phyloP scores from a whole-genome alignment of 2,888 invertebrate species.

The Melikaiella ostensackeni region DNA sequence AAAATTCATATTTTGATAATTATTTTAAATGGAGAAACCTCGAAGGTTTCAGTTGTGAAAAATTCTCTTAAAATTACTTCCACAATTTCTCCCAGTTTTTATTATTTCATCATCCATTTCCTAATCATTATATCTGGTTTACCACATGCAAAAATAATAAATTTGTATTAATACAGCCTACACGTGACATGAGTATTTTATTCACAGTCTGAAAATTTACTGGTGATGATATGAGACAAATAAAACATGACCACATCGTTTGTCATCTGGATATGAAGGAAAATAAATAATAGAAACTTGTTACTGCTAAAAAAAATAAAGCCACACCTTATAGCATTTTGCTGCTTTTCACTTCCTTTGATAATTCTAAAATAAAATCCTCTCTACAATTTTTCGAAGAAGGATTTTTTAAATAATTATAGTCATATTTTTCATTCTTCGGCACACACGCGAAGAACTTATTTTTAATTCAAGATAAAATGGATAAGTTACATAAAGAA shows the following conservation, averaged over 20 bases:
- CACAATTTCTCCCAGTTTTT: background rate
- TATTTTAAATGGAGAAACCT: too few relatives aligned
- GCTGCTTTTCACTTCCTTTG: background rate
- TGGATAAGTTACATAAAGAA: too few relatives aligned
- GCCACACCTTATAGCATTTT: background rate
- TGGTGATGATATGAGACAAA: background rate
- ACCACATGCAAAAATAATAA: too few relatives aligned
- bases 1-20: too few relatives aligned
- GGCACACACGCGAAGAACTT: too few relatives aligned
- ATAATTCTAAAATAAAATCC: background rate
- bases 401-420: too few relatives aligned
- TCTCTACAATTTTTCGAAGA: background rate
- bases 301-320: too few relatives aligned
- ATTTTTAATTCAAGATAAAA: too few relatives aligned
- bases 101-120: background rate
- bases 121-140: background rate
- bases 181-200: background rate
- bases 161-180: background rate
- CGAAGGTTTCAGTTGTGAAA: too few relatives aligned
- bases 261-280: background rate
- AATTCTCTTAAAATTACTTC: background rate
- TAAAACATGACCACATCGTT: background rate
- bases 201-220: background rate
- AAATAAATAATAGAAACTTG: too few relatives aligned
- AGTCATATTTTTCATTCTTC: too few relatives aligned